Conservation (phyloP, 2,888 invertebrate species). For the Drepanosiphum platanoidis region DNA sequence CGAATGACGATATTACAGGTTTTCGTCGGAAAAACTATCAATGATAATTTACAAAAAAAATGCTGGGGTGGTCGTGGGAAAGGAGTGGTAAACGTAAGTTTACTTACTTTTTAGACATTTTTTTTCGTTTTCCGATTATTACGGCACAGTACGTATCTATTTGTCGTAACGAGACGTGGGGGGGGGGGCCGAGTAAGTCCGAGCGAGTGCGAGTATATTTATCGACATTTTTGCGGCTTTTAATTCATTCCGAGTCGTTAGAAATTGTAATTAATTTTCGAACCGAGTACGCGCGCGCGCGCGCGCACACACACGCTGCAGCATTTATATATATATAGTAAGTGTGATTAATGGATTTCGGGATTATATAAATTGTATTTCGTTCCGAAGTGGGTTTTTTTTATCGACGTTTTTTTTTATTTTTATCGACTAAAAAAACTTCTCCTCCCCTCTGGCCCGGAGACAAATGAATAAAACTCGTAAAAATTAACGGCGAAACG, state of each 20-base stretch:
- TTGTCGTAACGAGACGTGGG: too few species aligned
- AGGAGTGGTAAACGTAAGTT: too few species aligned
- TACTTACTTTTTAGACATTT: too few species aligned
- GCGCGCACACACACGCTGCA: background rate
- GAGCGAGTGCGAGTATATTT: background rate
- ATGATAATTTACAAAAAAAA: too few species aligned
- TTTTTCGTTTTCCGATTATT: too few species aligned
- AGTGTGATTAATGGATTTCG: conserved; percentile 56
- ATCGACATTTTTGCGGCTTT: conserved; percentile 39
- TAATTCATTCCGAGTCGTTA: conserved; percentile 35
- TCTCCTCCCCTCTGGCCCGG: background rate
- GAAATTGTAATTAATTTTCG: conserved; percentile 39
- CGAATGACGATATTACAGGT: too few species aligned
- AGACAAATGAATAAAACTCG: background rate
- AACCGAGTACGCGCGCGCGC: background rate
- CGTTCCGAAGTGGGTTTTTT: conserved; percentile 28
- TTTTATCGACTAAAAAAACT: conserved; percentile 5
- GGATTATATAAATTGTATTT: conserved; percentile 26
- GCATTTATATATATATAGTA: conserved; percentile 37
- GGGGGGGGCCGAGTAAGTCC: too few species aligned
- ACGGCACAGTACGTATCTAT: too few species aligned
- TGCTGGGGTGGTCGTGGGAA: too few species aligned
- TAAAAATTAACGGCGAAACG: background rate
- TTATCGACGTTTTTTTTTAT: conserved; percentile 49
- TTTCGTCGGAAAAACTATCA: too few species aligned